phyloP scores from a whole-genome alignment of 2,888 invertebrate species.

The Parnassius glacialis region DNA sequence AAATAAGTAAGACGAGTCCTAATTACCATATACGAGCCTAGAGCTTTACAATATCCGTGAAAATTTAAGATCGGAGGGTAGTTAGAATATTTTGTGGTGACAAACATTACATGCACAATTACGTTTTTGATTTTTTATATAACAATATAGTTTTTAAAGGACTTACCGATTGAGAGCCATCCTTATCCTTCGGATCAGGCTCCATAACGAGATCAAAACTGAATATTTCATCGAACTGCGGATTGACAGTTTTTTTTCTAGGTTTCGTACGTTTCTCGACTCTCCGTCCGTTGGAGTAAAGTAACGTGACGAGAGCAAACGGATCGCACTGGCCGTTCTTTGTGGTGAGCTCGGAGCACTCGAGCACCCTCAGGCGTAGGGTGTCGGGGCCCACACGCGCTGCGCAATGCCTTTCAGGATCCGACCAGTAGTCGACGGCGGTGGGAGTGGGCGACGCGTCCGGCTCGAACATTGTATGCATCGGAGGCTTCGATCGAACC shows the following conservation, averaged over 20 bases:
- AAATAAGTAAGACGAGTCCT: too few relatives aligned
- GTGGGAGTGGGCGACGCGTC: conserved; percentile 67
- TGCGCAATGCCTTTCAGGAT: conserved; percentile 73
- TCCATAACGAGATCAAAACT: conserved; percentile 86
- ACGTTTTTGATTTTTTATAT: too few relatives aligned
- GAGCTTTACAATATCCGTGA: too few relatives aligned
- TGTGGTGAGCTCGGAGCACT: conserved; percentile 93
- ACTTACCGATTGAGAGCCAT: conserved; percentile 80
- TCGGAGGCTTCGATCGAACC: conserved; percentile 62
- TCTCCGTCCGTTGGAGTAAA: conserved; percentile 90
- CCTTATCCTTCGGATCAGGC: conserved; percentile 77
- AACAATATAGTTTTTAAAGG: background rate
- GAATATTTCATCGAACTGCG: conserved; percentile 93
- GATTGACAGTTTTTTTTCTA: conserved; percentile 94
- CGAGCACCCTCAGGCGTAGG: conserved; percentile 85
- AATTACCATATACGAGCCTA: too few relatives aligned
- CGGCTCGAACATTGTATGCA: conserved; percentile 69
- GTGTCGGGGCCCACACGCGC: conserved; percentile 72
- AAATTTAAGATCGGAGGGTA: too few relatives aligned
- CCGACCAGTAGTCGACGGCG: conserved; percentile 77
- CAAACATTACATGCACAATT: too few relatives aligned
- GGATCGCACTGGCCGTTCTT: conserved; percentile 96
- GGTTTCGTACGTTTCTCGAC: conserved; percentile 91
- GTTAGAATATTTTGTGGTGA: too few relatives aligned
- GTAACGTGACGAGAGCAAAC: conserved; percentile 89